Conservation (phyloP, 2,113 vertebrate genomes). For the Odontesthes bonariensis region DNA sequence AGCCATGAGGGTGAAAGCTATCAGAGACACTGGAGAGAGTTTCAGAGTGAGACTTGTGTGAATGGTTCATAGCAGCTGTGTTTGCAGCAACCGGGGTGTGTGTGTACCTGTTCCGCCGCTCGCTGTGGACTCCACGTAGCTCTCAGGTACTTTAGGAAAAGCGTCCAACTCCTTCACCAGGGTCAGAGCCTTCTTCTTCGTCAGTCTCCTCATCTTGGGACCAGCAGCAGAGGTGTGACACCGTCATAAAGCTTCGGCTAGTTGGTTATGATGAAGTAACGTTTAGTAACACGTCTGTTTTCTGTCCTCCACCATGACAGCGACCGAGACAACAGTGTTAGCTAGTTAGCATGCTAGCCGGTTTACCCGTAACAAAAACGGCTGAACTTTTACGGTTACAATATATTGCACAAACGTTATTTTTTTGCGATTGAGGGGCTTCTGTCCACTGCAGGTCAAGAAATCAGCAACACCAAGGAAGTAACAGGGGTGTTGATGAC, state of each 20-base stretch:
- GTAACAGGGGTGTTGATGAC: conserved; percentile 3
- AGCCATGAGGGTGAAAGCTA: conserved; percentile 94
- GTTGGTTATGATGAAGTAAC: background rate
- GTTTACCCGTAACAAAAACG: background rate
- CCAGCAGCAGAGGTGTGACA: conserved; percentile 35
- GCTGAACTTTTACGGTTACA: background rate
- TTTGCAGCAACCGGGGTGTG: background rate
- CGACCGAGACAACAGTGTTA: background rate
- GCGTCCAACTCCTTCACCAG: conserved; percentile 96
- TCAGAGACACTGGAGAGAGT: conserved; percentile 88
- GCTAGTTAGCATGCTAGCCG: background rate
- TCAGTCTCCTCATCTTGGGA: conserved; percentile 93
- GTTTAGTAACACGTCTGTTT: background rate
- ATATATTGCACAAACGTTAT: background rate
- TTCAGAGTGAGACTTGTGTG: background rate
- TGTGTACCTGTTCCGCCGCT: conserved; percentile 78
- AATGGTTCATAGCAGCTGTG: background rate
- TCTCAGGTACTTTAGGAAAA: conserved; percentile 97
- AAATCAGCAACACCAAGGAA: background rate
- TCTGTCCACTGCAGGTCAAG: background rate
- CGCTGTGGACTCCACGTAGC: conserved; percentile 94
- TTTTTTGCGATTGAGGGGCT: background rate
- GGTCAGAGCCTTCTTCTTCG: conserved; percentile 93
- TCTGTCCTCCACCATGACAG: conserved; percentile 41
- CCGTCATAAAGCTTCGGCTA: conserved; percentile 24